Evolutionary conservation across 2,113 vertebrate genomes (phyloP).

Genomic region (Chamaetylas fuelleborni): DNA sequence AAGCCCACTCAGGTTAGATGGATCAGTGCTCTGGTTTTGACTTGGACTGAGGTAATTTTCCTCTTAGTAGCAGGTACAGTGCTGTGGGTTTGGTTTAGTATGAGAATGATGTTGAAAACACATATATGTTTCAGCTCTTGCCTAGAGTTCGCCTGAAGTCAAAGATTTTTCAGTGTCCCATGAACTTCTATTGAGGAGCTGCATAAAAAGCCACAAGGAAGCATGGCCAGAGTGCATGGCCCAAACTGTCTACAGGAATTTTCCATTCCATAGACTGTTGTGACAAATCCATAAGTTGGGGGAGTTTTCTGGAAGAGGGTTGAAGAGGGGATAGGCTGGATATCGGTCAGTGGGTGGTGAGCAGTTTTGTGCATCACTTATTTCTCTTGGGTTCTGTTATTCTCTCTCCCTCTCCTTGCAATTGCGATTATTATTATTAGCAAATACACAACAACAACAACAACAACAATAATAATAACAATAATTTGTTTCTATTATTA

Average conservation of each 20-base stretch:
- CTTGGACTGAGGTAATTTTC: neutral
- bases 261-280: neutral
- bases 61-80: neutral
- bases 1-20: neutral
- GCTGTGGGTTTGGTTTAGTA: neutral
- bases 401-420: neutral
- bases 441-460: neutral
- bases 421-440: neutral
- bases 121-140: neutral
- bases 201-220: neutral
- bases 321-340: neutral
- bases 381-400: neutral
- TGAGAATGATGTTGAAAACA: neutral
- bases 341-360: neutral
- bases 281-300: neutral
- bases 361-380: neutral
- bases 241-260: neutral
- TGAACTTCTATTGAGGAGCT: neutral
- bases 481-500: neutral
- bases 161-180: neutral
- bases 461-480: neutral
- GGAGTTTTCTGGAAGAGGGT: neutral
- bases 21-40: neutral
- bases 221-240: too few relatives aligned
- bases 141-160: neutral